Evolutionary conservation across 1,140 invertebrate species (phyloP), one percentile per base, ranked within the genome.

Genomic region (Pseudomyrmex pallidus): DNA sequence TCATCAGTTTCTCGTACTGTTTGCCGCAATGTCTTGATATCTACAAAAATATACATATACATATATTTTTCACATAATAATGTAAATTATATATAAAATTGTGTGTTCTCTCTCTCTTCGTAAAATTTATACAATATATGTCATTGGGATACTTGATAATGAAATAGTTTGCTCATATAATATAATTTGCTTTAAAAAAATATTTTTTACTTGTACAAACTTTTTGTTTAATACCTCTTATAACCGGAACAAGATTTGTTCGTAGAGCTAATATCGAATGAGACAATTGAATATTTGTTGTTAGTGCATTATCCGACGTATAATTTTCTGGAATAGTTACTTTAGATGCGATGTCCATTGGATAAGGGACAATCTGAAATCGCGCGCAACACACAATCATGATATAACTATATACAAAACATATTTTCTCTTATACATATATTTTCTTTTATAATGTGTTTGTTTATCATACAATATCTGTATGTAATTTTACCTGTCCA

Each of bases 1-100:
- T 94, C 92, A 10, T 94, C 94, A n/a, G 96, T 85, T 82, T 96
- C 95, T 89, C 95, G 94, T 50, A 91, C 93, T 86, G 94, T 93
- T 87, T 96, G 94, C 73, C 96, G 91, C 50, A 96, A 87, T 13
- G 94, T 94, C 80, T 96, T 93, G n/a, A 97, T 86, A 87, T 96
- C 96, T 95, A 72, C 1, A 89, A 78, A 74, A 56, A 63, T 63
- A 56, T 22, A 13, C 2, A 52, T 15, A 8, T 46, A 52, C 12
- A 8, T 46, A n/a, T 35, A 64, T n/a, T 13, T 0, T 22, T 35
- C 0, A 68, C 25, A 15, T 52, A 54, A 35, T 35, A 0, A 35
- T 7, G 35, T 35, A 35, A 5, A 35, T 35, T 35, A 35, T 35
- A 35, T 35, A 35, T 7, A 35, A 35, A 35, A 35, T 35, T 35